Evolutionary conservation across 2,888 invertebrate species (phyloP).

Genomic region (Octodonta nipae): DNA sequence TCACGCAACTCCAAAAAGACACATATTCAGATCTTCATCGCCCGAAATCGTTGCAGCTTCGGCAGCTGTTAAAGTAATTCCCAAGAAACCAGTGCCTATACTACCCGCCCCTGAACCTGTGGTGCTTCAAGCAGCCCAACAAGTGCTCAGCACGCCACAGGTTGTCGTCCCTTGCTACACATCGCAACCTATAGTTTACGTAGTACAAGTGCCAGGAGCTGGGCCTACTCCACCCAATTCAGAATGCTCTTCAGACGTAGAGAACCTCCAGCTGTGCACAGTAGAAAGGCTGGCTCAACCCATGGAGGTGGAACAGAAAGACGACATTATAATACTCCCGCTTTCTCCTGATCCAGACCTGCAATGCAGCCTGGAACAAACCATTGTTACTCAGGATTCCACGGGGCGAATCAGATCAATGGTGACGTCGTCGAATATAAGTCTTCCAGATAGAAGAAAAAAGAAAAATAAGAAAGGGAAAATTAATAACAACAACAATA

Average conservation of each 20-base stretch:
- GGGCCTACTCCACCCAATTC: slow-evolving; percentile 54
- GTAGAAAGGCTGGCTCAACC: slow-evolving; percentile 22
- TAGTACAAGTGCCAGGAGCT: slow-evolving; percentile 34
- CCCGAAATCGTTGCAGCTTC: slow-evolving; percentile 8
- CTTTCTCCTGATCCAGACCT: slow-evolving; percentile 29
- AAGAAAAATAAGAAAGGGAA: slow-evolving; percentile 25
- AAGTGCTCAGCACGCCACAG: no score
- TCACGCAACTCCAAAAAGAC: background rate
- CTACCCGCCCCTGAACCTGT: slow-evolving; percentile 7
- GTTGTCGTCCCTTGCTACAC: slow-evolving; percentile 22
- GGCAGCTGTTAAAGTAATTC: slow-evolving; percentile 8
- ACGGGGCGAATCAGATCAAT: slow-evolving; percentile 15
- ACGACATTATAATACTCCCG: slow-evolving; percentile 39
- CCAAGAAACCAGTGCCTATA: slow-evolving; percentile 7
- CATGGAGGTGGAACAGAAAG: slow-evolving; percentile 44
- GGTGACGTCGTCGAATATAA: slow-evolving; percentile 21
- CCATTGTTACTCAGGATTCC: slow-evolving; percentile 4
- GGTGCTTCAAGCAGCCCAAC: slow-evolving; percentile 10
- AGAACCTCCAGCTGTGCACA: slow-evolving; percentile 36
- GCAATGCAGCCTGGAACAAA: slow-evolving; percentile 7
- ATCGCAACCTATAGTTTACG: slow-evolving; percentile 29
- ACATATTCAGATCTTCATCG: slow-evolving; percentile 6
- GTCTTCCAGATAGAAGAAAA: slow-evolving; percentile 27
- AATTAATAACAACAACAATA: slow-evolving; percentile 20
- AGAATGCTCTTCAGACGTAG: slow-evolving; percentile 60